Percentiles rank a stretch among this genome's conserved stretches.
phyloP scores from a whole-genome alignment of 1,140 invertebrate species.

The Drosophila murphyi region DNA sequence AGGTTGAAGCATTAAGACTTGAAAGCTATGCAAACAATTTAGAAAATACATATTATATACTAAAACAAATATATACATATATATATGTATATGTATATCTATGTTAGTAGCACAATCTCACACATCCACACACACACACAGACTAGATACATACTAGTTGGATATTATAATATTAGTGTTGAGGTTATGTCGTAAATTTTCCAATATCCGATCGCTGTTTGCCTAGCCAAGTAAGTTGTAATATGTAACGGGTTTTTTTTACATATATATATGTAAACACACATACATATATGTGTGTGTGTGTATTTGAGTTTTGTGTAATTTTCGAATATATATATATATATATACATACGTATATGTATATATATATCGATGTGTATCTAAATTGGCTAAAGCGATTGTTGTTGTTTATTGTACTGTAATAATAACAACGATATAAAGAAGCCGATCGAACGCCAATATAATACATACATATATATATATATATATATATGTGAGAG shows the following conservation, averaged over 20 bases:
- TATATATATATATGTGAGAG: too few relatives aligned
- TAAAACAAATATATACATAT: conserved; percentile 21
- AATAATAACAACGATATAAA: conserved; percentile 9
- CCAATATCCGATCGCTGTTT: conserved; percentile 74
- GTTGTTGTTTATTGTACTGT: conserved; percentile 24
- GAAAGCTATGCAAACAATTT: conserved; percentile 24
- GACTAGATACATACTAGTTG: conserved; percentile 43
- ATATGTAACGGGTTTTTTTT: conserved; percentile 24
- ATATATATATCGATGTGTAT: conserved; percentile 36
- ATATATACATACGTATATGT: conserved; percentile 5
- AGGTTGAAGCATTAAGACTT: conserved; percentile 47
- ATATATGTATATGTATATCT: conserved; percentile 11
- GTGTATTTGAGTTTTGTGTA: conserved; percentile 24
- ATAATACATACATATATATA: conserved; percentile 7
- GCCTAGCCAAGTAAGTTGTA: conserved; percentile 59
- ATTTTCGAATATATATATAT: conserved; percentile 14
- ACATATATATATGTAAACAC: conserved; percentile 11
- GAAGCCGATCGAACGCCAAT: conserved; percentile 43
- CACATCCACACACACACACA: conserved; percentile 7
- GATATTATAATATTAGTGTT: conserved; percentile 57
- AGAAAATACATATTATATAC: conserved; percentile 7
- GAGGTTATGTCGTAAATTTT: conserved; percentile 75
- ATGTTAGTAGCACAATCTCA: conserved; percentile 22
- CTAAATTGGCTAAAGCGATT: conserved; percentile 39
- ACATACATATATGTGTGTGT: conserved; percentile 7